Evolutionary conservation across 2,797 vertebrate species (phyloP).

Genomic region (Malurus leucopterus): DNA sequence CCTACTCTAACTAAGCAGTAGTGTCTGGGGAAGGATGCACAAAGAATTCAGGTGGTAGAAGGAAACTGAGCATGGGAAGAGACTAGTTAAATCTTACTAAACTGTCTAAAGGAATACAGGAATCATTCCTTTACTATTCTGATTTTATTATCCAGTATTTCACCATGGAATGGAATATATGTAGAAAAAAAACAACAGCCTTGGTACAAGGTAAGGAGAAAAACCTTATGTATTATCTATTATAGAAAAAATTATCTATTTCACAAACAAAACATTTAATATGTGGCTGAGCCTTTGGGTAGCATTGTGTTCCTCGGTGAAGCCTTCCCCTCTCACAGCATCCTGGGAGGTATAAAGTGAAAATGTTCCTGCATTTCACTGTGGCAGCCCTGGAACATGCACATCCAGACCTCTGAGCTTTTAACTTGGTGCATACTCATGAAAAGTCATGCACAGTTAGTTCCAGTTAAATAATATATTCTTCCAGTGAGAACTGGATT

Average conservation of each 20-base stretch:
- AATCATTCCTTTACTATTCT: neutral
- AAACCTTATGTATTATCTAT: too few relatives aligned
- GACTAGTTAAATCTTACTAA: neutral
- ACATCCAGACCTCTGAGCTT: neutral
- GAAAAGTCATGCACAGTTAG: neutral
- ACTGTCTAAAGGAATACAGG: neutral
- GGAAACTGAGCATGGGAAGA: neutral
- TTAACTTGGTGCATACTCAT: neutral
- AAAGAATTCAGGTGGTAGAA: neutral
- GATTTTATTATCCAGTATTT: neutral
- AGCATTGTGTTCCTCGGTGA: neutral
- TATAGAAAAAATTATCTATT: too few relatives aligned
- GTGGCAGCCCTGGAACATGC: neutral
- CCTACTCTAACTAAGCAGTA: neutral
- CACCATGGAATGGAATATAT: neutral
- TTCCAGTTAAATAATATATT: neutral
- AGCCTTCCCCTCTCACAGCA: neutral
- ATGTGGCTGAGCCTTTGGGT: neutral
- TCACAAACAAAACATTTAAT: neutral
- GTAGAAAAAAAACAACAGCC: neutral
- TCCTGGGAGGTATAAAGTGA: neutral
- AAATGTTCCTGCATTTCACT: neutral
- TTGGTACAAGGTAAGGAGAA: neutral
- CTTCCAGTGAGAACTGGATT: neutral
- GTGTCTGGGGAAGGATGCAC: neutral